Percentiles rank a stretch among this genome's conserved stretches.
phyloP scores from a whole-genome alignment of 1,140 invertebrate species.

The Drosophila suzukii region DNA sequence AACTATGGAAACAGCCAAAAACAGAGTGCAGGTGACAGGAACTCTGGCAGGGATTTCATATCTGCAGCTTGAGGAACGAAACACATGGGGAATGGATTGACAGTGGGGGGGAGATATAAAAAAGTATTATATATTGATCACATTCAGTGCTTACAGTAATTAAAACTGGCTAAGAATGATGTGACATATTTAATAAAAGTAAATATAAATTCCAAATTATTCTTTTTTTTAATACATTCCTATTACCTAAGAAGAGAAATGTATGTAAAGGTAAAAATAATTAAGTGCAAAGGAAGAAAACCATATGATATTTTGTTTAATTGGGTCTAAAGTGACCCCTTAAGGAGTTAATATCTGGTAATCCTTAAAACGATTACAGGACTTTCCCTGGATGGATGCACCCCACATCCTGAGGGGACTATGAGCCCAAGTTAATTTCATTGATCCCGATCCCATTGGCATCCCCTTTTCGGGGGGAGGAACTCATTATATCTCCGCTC shows the following conservation, averaged over 20 bases:
- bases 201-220: too few species aligned
- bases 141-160: not conserved
- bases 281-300: too few species aligned
- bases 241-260: too few species aligned
- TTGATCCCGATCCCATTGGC: slow-evolving; percentile 28
- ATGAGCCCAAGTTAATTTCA: slow-evolving; percentile 29
- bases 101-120: not conserved
- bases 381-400: not conserved
- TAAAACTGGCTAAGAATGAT: too few species aligned
- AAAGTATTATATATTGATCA: slow-evolving; percentile 5
- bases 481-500: slow-evolving; percentile 44
- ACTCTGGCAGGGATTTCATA: slow-evolving; percentile 25
- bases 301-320: too few species aligned
- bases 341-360: not conserved
- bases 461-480: not conserved
- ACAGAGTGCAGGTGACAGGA: slow-evolving; percentile 22
- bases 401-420: too few species aligned
- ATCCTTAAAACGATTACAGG: not conserved
- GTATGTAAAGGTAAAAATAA: too few species aligned
- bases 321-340: too few species aligned
- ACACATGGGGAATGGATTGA: slow-evolving; percentile 4
- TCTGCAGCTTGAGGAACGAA: slow-evolving; percentile 13
- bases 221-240: too few species aligned
- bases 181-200: not conserved
- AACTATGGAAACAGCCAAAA: slow-evolving; percentile 5